A percentile compares a stretch with the other conserved stretches of the same genome.
phyloP scores from a whole-genome alignment of 2,113 vertebrate species.

The Hippoglossus stenolepis region DNA sequence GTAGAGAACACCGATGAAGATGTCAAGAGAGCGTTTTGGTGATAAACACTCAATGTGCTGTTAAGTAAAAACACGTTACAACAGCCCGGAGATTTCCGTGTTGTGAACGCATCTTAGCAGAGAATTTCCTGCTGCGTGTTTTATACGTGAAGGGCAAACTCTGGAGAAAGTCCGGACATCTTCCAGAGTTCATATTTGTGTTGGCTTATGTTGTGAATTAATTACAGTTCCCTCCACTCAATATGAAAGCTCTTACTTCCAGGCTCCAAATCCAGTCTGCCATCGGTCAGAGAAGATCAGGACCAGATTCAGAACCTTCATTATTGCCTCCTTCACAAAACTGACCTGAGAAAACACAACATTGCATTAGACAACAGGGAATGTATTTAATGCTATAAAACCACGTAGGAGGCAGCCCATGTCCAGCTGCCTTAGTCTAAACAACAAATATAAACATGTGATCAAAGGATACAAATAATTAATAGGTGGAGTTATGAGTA shows the following conservation, averaged over 20 bases:
- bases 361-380: background rate
- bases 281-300: constrained; percentile 98
- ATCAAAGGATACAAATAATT: background rate
- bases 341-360: constrained; percentile 86
- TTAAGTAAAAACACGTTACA: too few species aligned
- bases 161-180: too few species aligned
- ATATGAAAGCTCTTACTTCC: constrained; percentile 87
- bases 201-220: too few species aligned
- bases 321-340: constrained; percentile 98
- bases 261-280: constrained; percentile 93
- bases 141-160: too few species aligned
- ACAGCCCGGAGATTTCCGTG: too few species aligned
- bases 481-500: background rate
- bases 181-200: too few species aligned
- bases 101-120: too few species aligned
- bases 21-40: too few species aligned
- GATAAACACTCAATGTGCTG: too few species aligned
- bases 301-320: constrained; percentile 97
- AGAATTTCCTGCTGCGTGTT: too few species aligned
- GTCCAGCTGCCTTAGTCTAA: background rate
- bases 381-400: background rate
- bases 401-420: background rate
- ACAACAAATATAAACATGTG: background rate
- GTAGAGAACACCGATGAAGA: too few species aligned
- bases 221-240: background rate